Evolutionary conservation across 2,888 invertebrate genomes (phyloP).

Genomic region (Hyposoter didymator): DNA sequence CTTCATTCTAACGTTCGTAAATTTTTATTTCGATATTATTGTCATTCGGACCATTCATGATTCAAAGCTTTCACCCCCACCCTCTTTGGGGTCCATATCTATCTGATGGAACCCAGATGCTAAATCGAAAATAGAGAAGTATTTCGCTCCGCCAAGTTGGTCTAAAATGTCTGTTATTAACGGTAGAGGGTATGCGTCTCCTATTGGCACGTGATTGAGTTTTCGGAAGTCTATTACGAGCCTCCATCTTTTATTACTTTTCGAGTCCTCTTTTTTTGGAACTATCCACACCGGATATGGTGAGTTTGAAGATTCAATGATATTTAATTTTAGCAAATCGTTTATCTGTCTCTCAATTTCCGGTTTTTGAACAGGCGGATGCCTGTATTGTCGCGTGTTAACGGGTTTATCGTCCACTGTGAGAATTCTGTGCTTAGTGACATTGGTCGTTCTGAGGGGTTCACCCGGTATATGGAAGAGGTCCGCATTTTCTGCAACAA

Average conservation of each 20-base stretch:
- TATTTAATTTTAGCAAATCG: background rate
- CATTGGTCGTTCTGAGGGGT: background rate
- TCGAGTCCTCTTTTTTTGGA: slow-evolving; percentile 71
- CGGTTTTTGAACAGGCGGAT: background rate
- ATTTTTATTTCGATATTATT: slow-evolving; percentile 33
- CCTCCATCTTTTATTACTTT: slow-evolving; percentile 66
- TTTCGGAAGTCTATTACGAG: slow-evolving; percentile 74
- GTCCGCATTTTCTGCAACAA: background rate
- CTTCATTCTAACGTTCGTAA: slow-evolving; percentile 31
- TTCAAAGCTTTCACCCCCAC: slow-evolving; percentile 22
- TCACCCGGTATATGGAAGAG: background rate
- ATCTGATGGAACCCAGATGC: slow-evolving; percentile 43
- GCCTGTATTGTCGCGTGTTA: background rate
- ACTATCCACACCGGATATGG: background rate
- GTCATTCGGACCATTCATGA: slow-evolving; percentile 22
- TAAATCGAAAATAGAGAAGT: slow-evolving; percentile 39
- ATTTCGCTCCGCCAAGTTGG: slow-evolving; percentile 68
- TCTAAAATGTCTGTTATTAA: slow-evolving; percentile 73
- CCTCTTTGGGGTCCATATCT: slow-evolving; percentile 39
- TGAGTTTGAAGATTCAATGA: background rate
- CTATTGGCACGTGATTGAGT: slow-evolving; percentile 73
- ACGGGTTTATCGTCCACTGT: background rate
- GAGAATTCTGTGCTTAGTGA: background rate
- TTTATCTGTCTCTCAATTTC: background rate
- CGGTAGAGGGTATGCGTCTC: slow-evolving; percentile 74